Base-by-base conservation (phyloP, 2,797 vertebrate genomes). In the Pipistrellus pygmaeus region DNA sequence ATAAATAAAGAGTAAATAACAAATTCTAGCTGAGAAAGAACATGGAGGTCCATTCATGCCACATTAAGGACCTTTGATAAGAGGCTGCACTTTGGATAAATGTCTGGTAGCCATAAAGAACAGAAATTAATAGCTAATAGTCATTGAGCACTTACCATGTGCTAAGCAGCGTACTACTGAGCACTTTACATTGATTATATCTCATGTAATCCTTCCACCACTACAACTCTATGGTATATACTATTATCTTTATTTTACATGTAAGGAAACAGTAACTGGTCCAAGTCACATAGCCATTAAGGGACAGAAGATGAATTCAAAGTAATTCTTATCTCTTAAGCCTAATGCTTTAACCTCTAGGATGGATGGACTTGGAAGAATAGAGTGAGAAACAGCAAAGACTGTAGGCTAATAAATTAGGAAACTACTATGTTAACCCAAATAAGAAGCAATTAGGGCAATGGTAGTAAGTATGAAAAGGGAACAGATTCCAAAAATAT, bases 401-500 rank as follows among this genome's bases (percentile, higher is more conserved):
- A 32, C 1, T 3, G 53, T 0, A 53, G 18, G 64, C 18, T 86
- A 60, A 53, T n/a, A 68, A 51, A 23, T 11, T 75, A 68, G 53
- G 64, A 78, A 72, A 92, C 51, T 73, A 62, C 62, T 51, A 32
- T 6, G n/a, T 32, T 90, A 80, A 41, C 14, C 41, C 27, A 53
- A 48, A 48, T 21, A 14, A 85, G 41, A 86, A 20, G 72, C 35
- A 75, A 81, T 51, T 62, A 88, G 57, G 25, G 30, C 38, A 96
- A 46, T 10, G 23, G 18, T n/a, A 81, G 60, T 10, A 60, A 9
- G 5, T 46, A 17, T 18, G 25, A 10, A 72, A 55, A 72, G 32
- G 51, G 14, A 75, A 85, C 13, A 81, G 64, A 73, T 44, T 78
- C 48, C 30, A 60, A 9, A 89, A 92, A 90, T 87, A 94, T 30